phyloP scores from a whole-genome alignment of 1,140 invertebrate species.

The Caenorhabditis remanei region DNA sequence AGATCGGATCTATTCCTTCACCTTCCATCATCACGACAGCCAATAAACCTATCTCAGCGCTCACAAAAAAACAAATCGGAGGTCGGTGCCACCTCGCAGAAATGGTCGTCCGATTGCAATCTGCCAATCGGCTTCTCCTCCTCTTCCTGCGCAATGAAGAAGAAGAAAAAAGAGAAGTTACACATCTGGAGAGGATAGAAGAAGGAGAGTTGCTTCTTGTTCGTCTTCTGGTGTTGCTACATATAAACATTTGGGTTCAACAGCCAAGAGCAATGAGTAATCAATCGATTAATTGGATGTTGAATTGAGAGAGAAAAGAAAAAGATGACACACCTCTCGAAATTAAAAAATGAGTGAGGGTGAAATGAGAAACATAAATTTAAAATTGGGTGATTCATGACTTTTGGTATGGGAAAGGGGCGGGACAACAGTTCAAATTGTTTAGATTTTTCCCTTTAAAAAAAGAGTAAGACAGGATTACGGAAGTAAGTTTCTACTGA shows the following conservation, averaged over 20 bases:
- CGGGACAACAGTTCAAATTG: not conserved
- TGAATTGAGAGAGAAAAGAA: not conserved
- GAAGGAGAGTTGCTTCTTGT: constrained; percentile 10
- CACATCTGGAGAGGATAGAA: constrained; percentile 10
- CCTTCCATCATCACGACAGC: constrained; percentile 28
- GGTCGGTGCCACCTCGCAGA: constrained; percentile 38
- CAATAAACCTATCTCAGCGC: constrained; percentile 23
- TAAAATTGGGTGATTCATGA: not conserved
- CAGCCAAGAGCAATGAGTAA: constrained; percentile 26
- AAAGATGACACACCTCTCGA: not conserved
- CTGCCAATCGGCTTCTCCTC: constrained; percentile 26
- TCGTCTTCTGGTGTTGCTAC: constrained; percentile 13
- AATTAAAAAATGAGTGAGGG: not conserved
- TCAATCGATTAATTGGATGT: constrained; percentile 37
- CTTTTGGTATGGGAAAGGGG: not conserved
- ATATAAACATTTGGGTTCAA: constrained; percentile 38
- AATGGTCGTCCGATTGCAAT: constrained; percentile 43
- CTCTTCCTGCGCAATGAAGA: constrained; percentile 16
- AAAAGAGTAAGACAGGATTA: not conserved
- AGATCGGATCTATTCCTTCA: not conserved
- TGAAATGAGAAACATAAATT: not conserved
- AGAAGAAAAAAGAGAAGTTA: not conserved
- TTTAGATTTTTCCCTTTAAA: not conserved
- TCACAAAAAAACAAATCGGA: constrained; percentile 47
- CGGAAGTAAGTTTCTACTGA: too few species aligned